Evolutionary conservation across 2,888 invertebrate species (phyloP), one percentile per base, ranked within the genome.

Genomic region (Petrophora chlorosata): DNA sequence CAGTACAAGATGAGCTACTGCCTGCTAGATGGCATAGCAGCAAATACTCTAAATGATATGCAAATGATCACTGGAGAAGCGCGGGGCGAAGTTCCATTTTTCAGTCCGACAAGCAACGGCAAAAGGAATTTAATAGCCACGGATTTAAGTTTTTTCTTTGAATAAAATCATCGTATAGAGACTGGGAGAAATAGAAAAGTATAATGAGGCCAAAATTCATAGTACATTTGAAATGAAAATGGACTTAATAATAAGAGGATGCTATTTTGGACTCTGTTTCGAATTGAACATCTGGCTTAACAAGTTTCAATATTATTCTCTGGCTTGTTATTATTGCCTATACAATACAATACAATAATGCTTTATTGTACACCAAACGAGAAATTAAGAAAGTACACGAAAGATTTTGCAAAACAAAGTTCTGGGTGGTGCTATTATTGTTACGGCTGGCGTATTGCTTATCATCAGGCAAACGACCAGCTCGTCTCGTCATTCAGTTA

Each of bases 41-140:
- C 29, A 41, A 36, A 48, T 44, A 14, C 47, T 39, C 45, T 29
- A 44, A 42, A 57, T 60, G 42, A 52, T 74, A 76, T 75, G 73
- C 70, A 73, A 76, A 76, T 67, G 63, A 63, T 65, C 61, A 67
- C 58, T 45, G 60, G 59, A 41, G 59, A 66, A 67, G 25, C 25
- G 26, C 59, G 62, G 55, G 53, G 61, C 57, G 51, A 54, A 53
- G 42, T 59, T 64, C 56, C 65, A 73, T 73, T 73, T 73, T 71
- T 73, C 73, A 72, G 65, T 65, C 56, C 56, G 49, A 52, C 33
- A 59, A 59, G 51, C 69, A 58, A 61, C 58, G 59, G 40, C 59
- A 55, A 56, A 58, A 59, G 61, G 61, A 59, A 59, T 66, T 67
- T 70, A 75, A 76, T 70, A 65, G 62, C 59, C 52, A 46, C 10